Percentiles rank a stretch among this genome's conserved stretches.
Evolutionary conservation across 2,797 vertebrate species (phyloP).

Genomic region (Antrozous pallidus): DNA sequence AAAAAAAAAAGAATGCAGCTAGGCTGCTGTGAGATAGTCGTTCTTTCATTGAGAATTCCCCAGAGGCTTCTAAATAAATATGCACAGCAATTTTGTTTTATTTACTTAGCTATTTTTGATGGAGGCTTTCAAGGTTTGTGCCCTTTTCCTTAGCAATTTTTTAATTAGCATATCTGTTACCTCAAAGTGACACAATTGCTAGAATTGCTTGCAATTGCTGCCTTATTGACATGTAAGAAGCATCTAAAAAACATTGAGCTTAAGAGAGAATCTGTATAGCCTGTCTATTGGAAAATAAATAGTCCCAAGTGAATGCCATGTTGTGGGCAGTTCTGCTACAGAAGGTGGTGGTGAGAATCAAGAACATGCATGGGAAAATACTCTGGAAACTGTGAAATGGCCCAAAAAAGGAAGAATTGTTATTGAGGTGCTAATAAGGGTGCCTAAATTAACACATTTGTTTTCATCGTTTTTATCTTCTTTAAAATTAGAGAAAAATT

Average conservation of each 20-base stretch:
- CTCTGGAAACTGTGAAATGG: not conserved
- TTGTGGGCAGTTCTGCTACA: not conserved
- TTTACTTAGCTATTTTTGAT: slow-evolving; percentile 68
- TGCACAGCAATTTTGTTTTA: slow-evolving; percentile 40
- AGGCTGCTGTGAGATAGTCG: slow-evolving; percentile 63
- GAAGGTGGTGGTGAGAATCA: not conserved
- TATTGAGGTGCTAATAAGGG: not conserved
- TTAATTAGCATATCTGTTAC: slow-evolving; percentile 76
- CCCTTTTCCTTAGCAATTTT: slow-evolving; percentile 78
- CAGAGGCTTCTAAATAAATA: slow-evolving; percentile 75
- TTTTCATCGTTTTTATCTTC: not conserved
- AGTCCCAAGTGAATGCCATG: not conserved
- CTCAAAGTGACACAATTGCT: slow-evolving; percentile 59
- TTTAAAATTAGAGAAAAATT: not conserved
- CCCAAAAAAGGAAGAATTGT: not conserved
- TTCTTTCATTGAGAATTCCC: slow-evolving; percentile 68
- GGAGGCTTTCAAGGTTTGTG: slow-evolving; percentile 76
- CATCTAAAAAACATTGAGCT: slow-evolving; percentile 21
- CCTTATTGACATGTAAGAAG: slow-evolving; percentile 75
- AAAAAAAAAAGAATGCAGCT: slow-evolving; percentile 67
- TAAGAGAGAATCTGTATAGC: not conserved
- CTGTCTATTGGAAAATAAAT: slow-evolving; percentile 1
- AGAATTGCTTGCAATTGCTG: slow-evolving; percentile 60
- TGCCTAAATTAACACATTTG: not conserved
- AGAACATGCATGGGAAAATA: not conserved